phyloP scores from a whole-genome alignment of 1,140 invertebrate species.

The Rhynchophorus ferrugineus region DNA sequence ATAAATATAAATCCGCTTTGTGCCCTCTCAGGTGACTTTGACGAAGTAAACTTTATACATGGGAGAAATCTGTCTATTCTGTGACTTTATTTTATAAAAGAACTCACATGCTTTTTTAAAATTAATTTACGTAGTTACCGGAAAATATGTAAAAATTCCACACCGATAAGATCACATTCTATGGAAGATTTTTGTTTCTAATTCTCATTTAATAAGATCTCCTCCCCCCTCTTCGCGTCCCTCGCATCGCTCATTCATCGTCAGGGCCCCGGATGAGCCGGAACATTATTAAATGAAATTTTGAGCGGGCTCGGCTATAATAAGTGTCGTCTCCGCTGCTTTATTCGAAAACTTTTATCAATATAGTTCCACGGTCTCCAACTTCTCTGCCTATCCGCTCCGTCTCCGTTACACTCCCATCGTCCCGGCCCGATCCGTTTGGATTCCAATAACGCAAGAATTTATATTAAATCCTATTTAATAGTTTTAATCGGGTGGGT shows the following conservation, averaged over 20 bases:
- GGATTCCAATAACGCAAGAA: conserved; percentile 24
- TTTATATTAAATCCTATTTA: conserved; percentile 25
- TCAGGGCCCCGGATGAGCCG: background rate
- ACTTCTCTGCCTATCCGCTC: conserved; percentile 7
- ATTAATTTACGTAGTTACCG: too few species aligned
- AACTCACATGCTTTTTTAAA: too few species aligned
- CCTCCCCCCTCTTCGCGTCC: background rate
- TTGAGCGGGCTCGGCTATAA: conserved; percentile 1
- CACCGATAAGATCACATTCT: too few species aligned
- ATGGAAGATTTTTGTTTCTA: too few species aligned
- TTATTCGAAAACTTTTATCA: conserved; percentile 27
- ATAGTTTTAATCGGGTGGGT: conserved; percentile 15
- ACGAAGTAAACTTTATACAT: too few species aligned
- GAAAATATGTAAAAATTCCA: too few species aligned
- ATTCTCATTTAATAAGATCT: background rate
- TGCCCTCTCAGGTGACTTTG: too few species aligned
- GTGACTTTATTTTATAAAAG: too few species aligned
- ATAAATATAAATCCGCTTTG: too few species aligned
- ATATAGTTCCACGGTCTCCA: conserved; percentile 20
- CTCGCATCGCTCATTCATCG: background rate
- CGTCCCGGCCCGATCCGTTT: too few species aligned
- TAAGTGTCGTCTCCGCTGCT: conserved; percentile 16
- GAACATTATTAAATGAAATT: conserved; percentile 17
- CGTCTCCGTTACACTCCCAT: too few species aligned
- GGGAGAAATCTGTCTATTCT: too few species aligned